Base-by-base conservation (phyloP, 2,113 vertebrate genomes). In the Pyxicephalus adspersus region DNA sequence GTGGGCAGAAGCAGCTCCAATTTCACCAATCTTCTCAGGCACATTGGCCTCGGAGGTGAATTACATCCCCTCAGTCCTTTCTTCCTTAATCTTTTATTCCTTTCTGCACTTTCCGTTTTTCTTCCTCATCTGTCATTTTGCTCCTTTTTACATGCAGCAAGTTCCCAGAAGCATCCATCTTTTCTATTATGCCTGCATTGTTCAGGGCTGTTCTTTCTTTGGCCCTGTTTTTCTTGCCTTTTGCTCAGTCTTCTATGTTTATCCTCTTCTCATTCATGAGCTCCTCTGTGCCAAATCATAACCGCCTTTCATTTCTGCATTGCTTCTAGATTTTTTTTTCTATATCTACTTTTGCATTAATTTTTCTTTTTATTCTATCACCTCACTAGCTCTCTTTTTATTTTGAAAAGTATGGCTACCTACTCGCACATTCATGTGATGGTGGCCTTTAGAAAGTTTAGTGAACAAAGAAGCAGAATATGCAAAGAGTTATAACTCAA, bases 201-300 rank as follows among this genome's bases (percentile, higher is more conserved):
- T 61, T 45, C 19, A 73, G 29, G 25, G 17, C 54, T 38, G 29
- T 34, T 73, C 67, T 54, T 3, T 34, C 3, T 58, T 74, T 34
- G 71, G 28, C 55, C 28, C 28, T 22, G 13, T 26, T 31, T 57
- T 57, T 73, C 19, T 22, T 45, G 26, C 31, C 16, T 63, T 23
- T 6, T 51, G 19, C 57, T 1, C 71, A 19, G 55, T 50, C 73
- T 63, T 19, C 55, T 52, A 63, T 63, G 54, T 64, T 76, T 64
- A 61, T 76, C 73, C 23, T 13, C 58, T 57, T 73, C 23, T n/a
- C 58, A 50, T 76, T 19, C 71, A 34, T 54, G 54, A 58, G 58
- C 34, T 60, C 71, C 71, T 60, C 57, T 58, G 70, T 58, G 70
- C 52, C 70, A 58, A 15, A 45, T 61, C 72, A 45, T 63, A 61